These are phyloP conservation scores for Drosophila lowei DNA, from an alignment of 1,140 invertebrate genomes.

Conservation along the genomic window DNA sequence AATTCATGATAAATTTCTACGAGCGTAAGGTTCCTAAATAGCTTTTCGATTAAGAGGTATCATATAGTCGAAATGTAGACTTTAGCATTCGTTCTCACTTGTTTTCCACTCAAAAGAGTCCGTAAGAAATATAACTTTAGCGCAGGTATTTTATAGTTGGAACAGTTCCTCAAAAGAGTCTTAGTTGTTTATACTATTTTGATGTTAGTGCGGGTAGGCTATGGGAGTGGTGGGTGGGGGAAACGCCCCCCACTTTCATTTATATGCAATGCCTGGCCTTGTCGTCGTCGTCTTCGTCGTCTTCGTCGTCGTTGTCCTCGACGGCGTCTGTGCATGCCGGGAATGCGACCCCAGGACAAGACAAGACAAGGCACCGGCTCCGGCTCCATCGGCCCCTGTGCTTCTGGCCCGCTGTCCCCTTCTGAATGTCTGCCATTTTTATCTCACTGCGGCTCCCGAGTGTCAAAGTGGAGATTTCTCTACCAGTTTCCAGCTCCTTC, in stretches of 20 bases:
- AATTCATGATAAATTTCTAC: too few species aligned
- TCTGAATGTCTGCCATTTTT: conserved; percentile 49
- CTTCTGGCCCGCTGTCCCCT: conserved; percentile 10
- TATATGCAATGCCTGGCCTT: conserved; percentile 15
- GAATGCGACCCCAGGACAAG: conserved; percentile 21
- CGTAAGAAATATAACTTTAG: conserved; percentile 4
- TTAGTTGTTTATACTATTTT: background rate
- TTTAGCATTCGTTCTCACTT: too few species aligned
- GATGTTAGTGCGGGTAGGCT: background rate
- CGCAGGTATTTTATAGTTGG: background rate
- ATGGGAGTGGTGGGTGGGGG: background rate
- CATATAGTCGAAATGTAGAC: too few species aligned
- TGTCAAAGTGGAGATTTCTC: conserved; percentile 56
- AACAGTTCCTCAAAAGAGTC: background rate
- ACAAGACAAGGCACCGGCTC: conserved; percentile 26
- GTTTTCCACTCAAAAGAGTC: background rate
- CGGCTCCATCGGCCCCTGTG: conserved; percentile 1
- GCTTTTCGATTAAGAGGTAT: too few species aligned
- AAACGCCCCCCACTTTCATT: conserved; percentile 6
- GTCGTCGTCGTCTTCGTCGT: background rate
- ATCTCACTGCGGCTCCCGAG: conserved; percentile 62
- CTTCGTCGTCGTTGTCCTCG: background rate
- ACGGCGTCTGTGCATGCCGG: conserved; percentile 14
- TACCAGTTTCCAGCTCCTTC: background rate
- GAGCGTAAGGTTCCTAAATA: too few species aligned